A percentile compares a stretch with the other conserved stretches of the same genome.
phyloP scores from a whole-genome alignment of 1,140 invertebrate genomes.

The Chrysopa pallens region DNA sequence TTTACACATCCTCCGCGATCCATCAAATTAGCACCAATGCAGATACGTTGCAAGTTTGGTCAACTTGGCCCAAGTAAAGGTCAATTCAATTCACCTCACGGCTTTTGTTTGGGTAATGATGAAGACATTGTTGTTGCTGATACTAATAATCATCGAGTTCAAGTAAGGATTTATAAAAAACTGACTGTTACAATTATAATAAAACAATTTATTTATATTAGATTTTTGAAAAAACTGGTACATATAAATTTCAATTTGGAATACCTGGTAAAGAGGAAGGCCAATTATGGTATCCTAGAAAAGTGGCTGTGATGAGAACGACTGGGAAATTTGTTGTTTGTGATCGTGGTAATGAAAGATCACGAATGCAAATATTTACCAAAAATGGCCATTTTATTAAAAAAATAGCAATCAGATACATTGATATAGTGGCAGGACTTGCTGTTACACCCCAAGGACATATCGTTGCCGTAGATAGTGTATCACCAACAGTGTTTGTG shows the following conservation, averaged over 20 bases:
- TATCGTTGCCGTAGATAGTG: conserved; percentile 93
- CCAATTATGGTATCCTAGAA: conserved; percentile 90
- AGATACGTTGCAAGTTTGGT: conserved; percentile 84
- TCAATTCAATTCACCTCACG: conserved; percentile 92
- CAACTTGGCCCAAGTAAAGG: conserved; percentile 76
- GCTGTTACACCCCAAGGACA: conserved; percentile 78
- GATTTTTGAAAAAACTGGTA: conserved; percentile 80
- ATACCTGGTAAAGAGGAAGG: conserved; percentile 85
- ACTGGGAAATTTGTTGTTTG: conserved; percentile 87
- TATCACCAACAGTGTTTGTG: conserved; percentile 90
- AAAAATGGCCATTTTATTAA: conserved; percentile 76
- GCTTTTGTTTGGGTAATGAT: conserved; percentile 85
- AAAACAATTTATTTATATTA: conserved; percentile 18
- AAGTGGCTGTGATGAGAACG: conserved; percentile 79
- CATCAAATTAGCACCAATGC: conserved; percentile 61
- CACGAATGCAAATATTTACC: conserved; percentile 90
- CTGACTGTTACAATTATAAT: conserved; percentile 2
- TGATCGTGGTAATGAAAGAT: conserved; percentile 88
- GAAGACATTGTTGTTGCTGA: conserved; percentile 93
- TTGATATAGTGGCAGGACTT: conserved; percentile 93
- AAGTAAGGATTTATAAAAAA: conserved; percentile 32
- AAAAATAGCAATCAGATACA: conserved; percentile 86
- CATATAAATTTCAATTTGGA: conserved; percentile 78
- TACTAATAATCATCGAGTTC: conserved; percentile 90
- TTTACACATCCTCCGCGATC: conserved; percentile 32